Evolutionary conservation across 2,888 invertebrate genomes (phyloP).

Genomic region (Parasteatoda lunata): DNA sequence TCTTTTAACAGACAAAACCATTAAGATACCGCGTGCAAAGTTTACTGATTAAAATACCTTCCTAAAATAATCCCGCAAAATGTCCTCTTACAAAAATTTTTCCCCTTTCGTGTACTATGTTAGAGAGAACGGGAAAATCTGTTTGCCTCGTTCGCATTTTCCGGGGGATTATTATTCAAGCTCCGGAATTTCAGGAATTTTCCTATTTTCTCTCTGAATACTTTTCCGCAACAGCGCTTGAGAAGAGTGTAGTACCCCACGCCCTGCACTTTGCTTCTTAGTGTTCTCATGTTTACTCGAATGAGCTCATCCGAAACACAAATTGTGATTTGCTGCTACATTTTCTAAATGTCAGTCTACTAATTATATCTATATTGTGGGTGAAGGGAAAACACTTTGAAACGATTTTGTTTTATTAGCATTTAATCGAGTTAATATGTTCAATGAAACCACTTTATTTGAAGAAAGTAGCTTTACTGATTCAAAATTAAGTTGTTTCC

Average conservation of each 20-base stretch:
- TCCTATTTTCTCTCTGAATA: conserved; percentile 55
- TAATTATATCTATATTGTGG: no score
- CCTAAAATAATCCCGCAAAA: conserved; percentile 58
- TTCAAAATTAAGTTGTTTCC: no score
- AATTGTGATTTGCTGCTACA: not conserved
- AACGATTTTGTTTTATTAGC: no score
- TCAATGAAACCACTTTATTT: no score
- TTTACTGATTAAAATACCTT: conserved; percentile 63
- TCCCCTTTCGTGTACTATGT: conserved; percentile 24
- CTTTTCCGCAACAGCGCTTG: conserved; percentile 56
- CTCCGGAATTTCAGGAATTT: conserved; percentile 60
- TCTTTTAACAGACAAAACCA: conserved; percentile 48
- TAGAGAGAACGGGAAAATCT: conserved; percentile 36
- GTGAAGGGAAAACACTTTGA: no score
- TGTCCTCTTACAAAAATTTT: conserved; percentile 52
- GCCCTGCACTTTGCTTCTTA: conserved; percentile 29
- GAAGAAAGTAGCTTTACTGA: no score
- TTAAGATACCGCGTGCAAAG: conserved; percentile 53
- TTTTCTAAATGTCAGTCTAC: not conserved
- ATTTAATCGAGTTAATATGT: no score
- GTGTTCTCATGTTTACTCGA: conserved; percentile 31
- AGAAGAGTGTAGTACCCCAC: conserved; percentile 32
- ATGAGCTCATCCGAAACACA: conserved; percentile 35
- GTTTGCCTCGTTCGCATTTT: conserved; percentile 53
- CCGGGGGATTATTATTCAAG: conserved; percentile 57